Evolutionary conservation across 37 sponge, comb jelly and placozoan species (phyloP), one percentile per base, ranked within the genome.

Genomic region (Eunapius fragilis): DNA sequence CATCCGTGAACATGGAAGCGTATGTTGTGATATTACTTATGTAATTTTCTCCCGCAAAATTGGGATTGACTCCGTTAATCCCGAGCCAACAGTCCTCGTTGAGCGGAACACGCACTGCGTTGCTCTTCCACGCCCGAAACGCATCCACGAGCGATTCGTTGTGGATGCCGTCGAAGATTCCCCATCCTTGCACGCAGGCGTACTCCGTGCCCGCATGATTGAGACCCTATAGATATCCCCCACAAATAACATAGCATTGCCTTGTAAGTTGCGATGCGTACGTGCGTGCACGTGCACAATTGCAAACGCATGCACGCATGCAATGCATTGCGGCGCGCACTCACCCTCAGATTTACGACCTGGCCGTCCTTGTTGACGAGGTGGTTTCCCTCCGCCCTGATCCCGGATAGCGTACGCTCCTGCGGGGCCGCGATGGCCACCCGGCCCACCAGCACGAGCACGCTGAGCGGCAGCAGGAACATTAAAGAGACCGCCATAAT

Each of bases 21-120:
- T 49, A 75, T 2, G 17, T 24, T 2, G 22, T 0, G 25, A 84
- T 45, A 31, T 50, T 67, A 2, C 48, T 27, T 0, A 31, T 26
- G 67, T 84, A 84, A 76, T 84, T 84, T 0, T 41, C 22, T 0
- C 76, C 84, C 0, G 76, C 0, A 75, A 48, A 74, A 48, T 58
- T 10, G 50, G 84, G 84, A 10, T 84, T 74, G 13, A 84, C 33
- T 24, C 84, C 84, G 35, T 84, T 84, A 22, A 84, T 84, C 2
- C 76, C 67, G 24, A 84, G 36, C 84, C 84, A 84, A 49, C 84
- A 84, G 68, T 84, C 84, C 28, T 84, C 84, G 34, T 84, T 84
- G 34, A 84, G 67, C 2, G 84, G 75, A 3, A 84, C 76, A 9
- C 84, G 45, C 12, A 84, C 76, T 0, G 84, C 75, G 45, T 84